Evolutionary conservation across 2,113 vertebrate species (phyloP).

Genomic region (Tilapia sparmanii): DNA sequence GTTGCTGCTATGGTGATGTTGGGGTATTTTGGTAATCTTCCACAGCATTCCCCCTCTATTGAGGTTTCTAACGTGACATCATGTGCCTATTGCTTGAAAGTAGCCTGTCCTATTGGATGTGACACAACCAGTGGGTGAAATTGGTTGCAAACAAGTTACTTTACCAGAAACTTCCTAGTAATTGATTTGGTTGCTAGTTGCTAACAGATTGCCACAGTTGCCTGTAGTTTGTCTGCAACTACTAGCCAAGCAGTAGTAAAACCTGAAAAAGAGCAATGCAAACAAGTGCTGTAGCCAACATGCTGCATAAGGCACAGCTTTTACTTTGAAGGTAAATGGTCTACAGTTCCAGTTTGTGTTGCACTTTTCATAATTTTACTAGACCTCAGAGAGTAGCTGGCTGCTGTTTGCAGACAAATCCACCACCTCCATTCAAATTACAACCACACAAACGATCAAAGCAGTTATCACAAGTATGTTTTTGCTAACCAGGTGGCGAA

Average conservation of each 20-base stretch:
- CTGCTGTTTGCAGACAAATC: neutral
- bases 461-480: neutral
- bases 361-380: neutral
- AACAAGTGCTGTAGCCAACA: neutral
- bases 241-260: neutral
- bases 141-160: neutral
- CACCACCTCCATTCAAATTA: neutral
- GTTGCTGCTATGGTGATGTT: slow-evolving; percentile 10
- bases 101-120: fast-evolving
- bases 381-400: neutral
- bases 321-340: neutral
- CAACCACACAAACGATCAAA: neutral
- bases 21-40: slow-evolving; percentile 17
- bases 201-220: neutral
- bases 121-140: neutral
- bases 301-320: neutral
- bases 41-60: neutral
- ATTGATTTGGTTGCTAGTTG: neutral
- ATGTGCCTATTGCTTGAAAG: neutral
- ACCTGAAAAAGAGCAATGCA: fast-evolving
- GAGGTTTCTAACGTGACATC: neutral
- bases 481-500: neutral
- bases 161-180: neutral
- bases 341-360: neutral
- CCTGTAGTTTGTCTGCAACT: neutral